Evolutionary conservation across 2,113 vertebrate genomes (phyloP), one percentile per base, ranked within the genome.

Genomic region (Charadrius vociferus): DNA sequence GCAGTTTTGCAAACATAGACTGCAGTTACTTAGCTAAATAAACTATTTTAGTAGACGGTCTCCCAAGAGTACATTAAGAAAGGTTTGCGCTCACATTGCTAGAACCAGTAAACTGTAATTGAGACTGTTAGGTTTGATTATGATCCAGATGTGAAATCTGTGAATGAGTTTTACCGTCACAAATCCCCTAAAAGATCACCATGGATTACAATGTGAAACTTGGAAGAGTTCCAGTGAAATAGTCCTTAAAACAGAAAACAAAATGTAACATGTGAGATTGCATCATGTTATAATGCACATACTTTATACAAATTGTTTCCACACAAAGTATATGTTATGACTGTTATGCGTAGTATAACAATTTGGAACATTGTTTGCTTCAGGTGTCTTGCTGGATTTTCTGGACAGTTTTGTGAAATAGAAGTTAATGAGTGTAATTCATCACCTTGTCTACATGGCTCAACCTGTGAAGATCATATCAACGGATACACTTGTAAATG

Each of bases 401-500:
- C 97, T 81, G 97, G 95, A 58, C 70, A 94, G 61, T 97, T 97
- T 92, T 98, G 95, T 97, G 95, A 98, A 97, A 72, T 90, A 50
- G 95, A 98, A 92, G 91, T 98, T 97, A 98, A 99, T 96, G 98
- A 99, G 93, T 99, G 98, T 77, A 98, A 97, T 95, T 99, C 99
- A 92, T 98, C 98, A 87, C 98, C 98, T 55, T 99, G 99, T 98
- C 97, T 98, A 50, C 98, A 99, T 17, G 97, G 96, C 43, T 98
- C 98, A 80, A 95, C 98, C 81, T 99, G 98, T 97, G 98, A 99
- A 97, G 98, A 99, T 97, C 98, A 98, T 85, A 98, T 98, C 95
- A 98, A 98, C 96, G 98, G 98, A 94, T 99, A 98, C 93, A 93
- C 97, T 96, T 99, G 99, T 97, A 98, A 98, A 98, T 99, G 99